These are phyloP conservation scores for Mamestra configurata DNA, from an alignment of 1,140 invertebrate genomes.

Conservation along the genomic window DNA sequence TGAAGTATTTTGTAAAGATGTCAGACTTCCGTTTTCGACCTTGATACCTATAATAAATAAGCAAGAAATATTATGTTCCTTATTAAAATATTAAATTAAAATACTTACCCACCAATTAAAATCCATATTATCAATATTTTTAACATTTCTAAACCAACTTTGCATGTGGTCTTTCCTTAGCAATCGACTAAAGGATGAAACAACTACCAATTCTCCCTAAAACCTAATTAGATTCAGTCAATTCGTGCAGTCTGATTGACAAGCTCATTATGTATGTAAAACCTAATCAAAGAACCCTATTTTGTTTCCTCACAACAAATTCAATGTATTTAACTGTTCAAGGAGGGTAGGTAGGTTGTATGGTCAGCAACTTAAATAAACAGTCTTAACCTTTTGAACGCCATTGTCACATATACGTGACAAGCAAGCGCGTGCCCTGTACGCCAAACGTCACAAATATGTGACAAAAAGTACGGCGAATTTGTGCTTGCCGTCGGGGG, in stretches of 20 bases:
- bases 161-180: not conserved
- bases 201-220: not conserved
- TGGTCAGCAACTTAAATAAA: not conserved
- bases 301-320: slow-evolving; percentile 54
- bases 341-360: not conserved
- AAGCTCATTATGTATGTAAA: slow-evolving; percentile 69
- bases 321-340: slow-evolving; percentile 43
- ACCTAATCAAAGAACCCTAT: slow-evolving; percentile 52
- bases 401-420: too few species aligned
- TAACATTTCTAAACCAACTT: not conserved
- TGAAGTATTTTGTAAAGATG: too few species aligned
- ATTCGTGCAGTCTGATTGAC: slow-evolving; percentile 65
- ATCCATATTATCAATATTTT: not conserved
- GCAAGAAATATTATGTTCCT: not conserved
- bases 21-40: too few species aligned
- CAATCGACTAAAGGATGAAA: not conserved
- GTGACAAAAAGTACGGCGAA: too few species aligned
- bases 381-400: too few species aligned
- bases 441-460: too few species aligned
- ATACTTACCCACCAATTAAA: not conserved
- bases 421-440: too few species aligned
- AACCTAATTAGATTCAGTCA: not conserved
- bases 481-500: too few species aligned
- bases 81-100: not conserved
- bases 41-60: too few species aligned